A percentile compares a stretch with the other conserved stretches of the same genome.
phyloP scores from a whole-genome alignment of 1,140 invertebrate species.

The Tetranychus cinnabarinus region DNA sequence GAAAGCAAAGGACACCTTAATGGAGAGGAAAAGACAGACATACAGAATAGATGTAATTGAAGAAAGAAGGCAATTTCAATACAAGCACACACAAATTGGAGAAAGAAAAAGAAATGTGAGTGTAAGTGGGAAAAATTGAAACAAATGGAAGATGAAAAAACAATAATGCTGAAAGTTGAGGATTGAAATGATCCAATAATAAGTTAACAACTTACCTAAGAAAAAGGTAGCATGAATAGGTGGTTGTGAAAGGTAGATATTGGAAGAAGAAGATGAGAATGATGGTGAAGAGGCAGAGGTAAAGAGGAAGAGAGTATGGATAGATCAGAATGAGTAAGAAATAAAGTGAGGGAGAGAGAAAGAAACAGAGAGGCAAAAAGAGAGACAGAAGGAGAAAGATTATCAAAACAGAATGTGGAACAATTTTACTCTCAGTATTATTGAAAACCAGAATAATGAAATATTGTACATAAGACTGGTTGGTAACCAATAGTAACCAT shows the following conservation, averaged over 20 bases:
- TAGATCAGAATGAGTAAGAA: not conserved
- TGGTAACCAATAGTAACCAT: too few species aligned
- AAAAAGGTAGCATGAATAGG: not conserved
- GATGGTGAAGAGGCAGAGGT: not conserved
- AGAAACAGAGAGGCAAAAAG: not conserved
- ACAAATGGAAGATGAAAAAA: not conserved
- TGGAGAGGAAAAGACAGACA: too few species aligned
- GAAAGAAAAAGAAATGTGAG: too few species aligned
- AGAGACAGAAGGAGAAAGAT: not conserved
- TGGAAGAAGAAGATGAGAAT: not conserved
- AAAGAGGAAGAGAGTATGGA: not conserved
- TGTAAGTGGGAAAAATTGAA: not conserved
- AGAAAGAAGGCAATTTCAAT: too few species aligned
- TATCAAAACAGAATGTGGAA: not conserved
- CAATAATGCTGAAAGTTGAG: not conserved
- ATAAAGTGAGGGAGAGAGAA: not conserved
- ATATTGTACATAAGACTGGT: too few species aligned
- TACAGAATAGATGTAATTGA: too few species aligned
- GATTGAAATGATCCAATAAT: not conserved
- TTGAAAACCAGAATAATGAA: too few species aligned
- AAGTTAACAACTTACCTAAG: not conserved
- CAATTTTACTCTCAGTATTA: not conserved
- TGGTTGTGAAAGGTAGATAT: not conserved
- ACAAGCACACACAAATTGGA: too few species aligned
- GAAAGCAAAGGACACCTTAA: too few species aligned